Evolutionary conservation across 2,113 vertebrate genomes (phyloP).

Genomic region (Promerops cafer): DNA sequence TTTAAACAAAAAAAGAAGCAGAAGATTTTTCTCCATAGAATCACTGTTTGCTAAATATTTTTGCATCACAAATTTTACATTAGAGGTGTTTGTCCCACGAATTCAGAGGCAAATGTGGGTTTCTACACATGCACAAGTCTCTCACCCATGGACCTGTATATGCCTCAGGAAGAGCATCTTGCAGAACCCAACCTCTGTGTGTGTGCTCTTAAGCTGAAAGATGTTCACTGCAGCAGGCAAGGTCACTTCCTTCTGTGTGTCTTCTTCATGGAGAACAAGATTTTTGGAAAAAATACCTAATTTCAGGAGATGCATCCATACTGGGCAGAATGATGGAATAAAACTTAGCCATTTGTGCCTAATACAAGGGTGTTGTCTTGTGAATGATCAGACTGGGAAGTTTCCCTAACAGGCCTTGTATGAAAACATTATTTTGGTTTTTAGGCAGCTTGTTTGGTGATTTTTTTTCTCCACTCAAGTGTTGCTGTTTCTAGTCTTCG

Average conservation of each 20-base stretch:
- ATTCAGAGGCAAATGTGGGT: background rate
- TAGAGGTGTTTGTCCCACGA: background rate
- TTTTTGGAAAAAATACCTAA: background rate
- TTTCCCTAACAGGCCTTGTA: background rate
- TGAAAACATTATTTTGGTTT: background rate
- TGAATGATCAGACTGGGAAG: background rate
- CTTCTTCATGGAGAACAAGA: background rate
- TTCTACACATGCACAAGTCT: background rate
- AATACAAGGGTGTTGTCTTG: background rate
- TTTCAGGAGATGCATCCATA: background rate
- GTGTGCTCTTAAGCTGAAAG: background rate
- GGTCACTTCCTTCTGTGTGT: background rate
- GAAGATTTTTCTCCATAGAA: background rate
- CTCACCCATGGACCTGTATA: accelerated
- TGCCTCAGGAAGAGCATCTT: background rate
- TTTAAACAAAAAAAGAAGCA: background rate
- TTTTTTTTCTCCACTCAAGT: background rate
- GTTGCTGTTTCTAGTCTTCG: background rate
- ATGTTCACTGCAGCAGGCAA: background rate
- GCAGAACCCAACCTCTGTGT: background rate
- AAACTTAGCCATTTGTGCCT: background rate
- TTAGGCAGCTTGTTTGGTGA: background rate
- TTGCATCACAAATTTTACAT: background rate
- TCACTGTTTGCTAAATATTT: background rate
- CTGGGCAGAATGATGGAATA: background rate